Base-by-base conservation (phyloP, 2,113 vertebrate genomes). In the Okapia johnstoni region DNA sequence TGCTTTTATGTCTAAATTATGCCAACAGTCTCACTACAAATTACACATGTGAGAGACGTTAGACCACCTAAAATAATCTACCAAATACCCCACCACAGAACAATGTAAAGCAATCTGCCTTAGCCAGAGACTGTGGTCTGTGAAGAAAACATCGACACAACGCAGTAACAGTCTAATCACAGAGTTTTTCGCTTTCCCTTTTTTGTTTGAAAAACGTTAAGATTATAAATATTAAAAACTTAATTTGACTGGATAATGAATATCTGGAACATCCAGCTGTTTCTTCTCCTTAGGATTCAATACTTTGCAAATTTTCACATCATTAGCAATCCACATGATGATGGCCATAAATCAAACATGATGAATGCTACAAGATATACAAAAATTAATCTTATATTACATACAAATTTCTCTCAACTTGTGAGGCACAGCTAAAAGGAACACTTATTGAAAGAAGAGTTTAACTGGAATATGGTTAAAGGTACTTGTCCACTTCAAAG, bases 371-470 rank as follows among this genome's bases (percentile, higher is more conserved):
- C 89, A 83, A 97, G 96, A 98, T 97, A 98, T 63, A 98, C 90
- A 98, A 98, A 98, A 98, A 97, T 98, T 98, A 98, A 98, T 98
- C 92, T 98, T 97, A 90, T 66, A 98, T 97, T 98, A 96, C 90
- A 98, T 96, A 95, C 94, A 97, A 98, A 98, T 97, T 97, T 98
- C 98, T 98, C 97, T 98, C 96, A 97, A 96, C 73, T 97, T 95
- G 61, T 88, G 89, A 98, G 55, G 95, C 97, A 97, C 8, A 48
- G 90, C 85, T 98, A 77, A 92, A 98, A 98, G 93, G 86, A 85
- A 96, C 43, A 84, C 93, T 97, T 90, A 97, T 80, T 94, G 86
- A 97, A 97, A 98, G 70, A 92, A 61, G 94, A 97, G 88, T 88
- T 98, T 98, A 96, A 97, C 2, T 97, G 87, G 92, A 92, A 12